Base-by-base conservation (phyloP, 2,888 invertebrate genomes). In the Alloscopus bannaensis region DNA sequence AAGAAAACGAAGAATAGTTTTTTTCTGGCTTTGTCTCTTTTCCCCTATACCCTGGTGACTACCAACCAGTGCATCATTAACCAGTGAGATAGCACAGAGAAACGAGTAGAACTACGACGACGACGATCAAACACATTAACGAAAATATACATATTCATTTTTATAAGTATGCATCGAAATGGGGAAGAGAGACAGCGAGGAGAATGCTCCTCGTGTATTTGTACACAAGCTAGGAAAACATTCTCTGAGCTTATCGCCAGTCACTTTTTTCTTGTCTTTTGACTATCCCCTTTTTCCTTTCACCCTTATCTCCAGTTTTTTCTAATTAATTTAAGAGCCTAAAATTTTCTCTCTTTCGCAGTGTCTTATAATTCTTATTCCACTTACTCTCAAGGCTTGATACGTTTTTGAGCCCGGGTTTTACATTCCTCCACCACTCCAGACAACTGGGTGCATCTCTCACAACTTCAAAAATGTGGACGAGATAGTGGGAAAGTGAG, bases 241-340 rank as follows among this genome's bases (percentile, higher is more conserved):
- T n/a, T n/a, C n/a, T n/a, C n/a, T n/a, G n/a, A n/a, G n/a, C n/a
- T n/a, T n/a, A n/a, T n/a, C n/a, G n/a, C n/a, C n/a, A n/a, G n/a
- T n/a, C n/a, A n/a, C n/a, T n/a, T n/a, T 20, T 52, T 31, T 60
- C 60, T 36, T 36, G 60, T 36, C n/a, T 20, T 16, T 20, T 20
- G 26, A 68, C 72, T 65, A 68, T 81, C 75, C 66, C 62, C 64
- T 60, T n/a, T n/a, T 68, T 66, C 64, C 73, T 76, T 77, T 72
- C 66, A 31, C 75, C 77, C 83, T 85, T 84, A 84, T 84, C 83
- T 84, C 62, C 65, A 65, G 70, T 82, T 86, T 84, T 85, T 86
- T 85, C 83, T 86, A 86, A 86, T 86, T 86, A 85, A 86, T 86
- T 86, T 84, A 82, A 84, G 84, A 84, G 81, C 81, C 81, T 72